These are phyloP conservation scores for Lethocerus indicus DNA, from an alignment of 1,140 invertebrate genomes.

Conservation along the genomic window DNA sequence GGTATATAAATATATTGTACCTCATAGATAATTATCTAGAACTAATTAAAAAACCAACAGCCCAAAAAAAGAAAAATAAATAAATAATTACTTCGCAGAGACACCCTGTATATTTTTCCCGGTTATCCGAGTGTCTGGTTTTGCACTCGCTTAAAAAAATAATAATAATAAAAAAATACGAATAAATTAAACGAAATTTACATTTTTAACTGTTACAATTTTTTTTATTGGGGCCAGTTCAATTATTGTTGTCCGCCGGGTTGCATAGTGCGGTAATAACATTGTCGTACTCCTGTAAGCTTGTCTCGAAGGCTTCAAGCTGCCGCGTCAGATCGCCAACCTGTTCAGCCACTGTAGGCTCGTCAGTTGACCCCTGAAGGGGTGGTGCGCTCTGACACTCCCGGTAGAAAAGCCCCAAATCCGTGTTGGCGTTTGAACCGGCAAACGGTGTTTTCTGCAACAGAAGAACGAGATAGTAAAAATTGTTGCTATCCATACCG, in stretches of 20 bases:
- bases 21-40: too few species aligned
- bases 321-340: slow-evolving; percentile 51
- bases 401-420: slow-evolving; percentile 57
- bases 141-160: too few species aligned
- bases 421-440: slow-evolving; percentile 34
- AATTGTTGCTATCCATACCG: neutral
- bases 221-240: neutral
- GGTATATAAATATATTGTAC: too few species aligned
- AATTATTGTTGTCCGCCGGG: slow-evolving; percentile 26
- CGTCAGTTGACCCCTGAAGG: slow-evolving; percentile 40
- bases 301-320: slow-evolving; percentile 53
- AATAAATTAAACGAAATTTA: too few species aligned
- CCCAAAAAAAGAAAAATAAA: too few species aligned
- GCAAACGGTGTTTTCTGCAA: slow-evolving; percentile 42
- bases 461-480: neutral
- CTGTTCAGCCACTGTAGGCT: slow-evolving; percentile 39
- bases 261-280: slow-evolving; percentile 44
- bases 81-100: too few species aligned
- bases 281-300: slow-evolving; percentile 53
- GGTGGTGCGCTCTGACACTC: slow-evolving; percentile 62
- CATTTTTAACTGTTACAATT: too few species aligned
- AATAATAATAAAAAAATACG: too few species aligned
- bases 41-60: too few species aligned
- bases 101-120: too few species aligned
- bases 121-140: too few species aligned